Evolutionary conservation across 1,140 invertebrate species (phyloP).

Genomic region (Aphaenogaster rudis): DNA sequence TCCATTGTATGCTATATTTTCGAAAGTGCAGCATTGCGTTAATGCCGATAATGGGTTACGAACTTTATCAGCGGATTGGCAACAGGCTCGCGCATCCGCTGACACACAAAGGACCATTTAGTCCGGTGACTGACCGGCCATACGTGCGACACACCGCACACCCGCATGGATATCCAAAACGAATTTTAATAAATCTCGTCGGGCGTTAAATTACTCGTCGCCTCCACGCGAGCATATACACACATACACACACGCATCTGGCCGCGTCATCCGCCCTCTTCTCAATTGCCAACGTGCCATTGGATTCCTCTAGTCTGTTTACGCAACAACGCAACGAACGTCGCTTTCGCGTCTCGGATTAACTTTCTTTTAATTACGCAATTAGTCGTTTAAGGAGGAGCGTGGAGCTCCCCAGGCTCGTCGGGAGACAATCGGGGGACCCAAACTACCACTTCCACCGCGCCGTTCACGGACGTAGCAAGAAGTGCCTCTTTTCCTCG

Average conservation of each 20-base stretch:
- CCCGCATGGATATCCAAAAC: slow-evolving; percentile 66
- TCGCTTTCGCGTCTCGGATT: slow-evolving; percentile 58
- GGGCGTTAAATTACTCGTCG: slow-evolving; percentile 79
- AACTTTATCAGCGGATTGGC: slow-evolving; percentile 61
- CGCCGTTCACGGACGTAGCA: slow-evolving; percentile 10
- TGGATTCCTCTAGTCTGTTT: slow-evolving; percentile 53
- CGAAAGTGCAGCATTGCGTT: slow-evolving; percentile 64
- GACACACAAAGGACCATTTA: slow-evolving; percentile 72
- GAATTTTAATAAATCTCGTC: slow-evolving; percentile 81
- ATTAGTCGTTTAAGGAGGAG: slow-evolving; percentile 58
- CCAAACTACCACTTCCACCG: background rate
- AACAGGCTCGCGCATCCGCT: slow-evolving; percentile 40
- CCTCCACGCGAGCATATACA: background rate
- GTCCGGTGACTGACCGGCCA: slow-evolving; percentile 42
- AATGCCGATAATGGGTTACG: slow-evolving; percentile 62
- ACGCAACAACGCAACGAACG: slow-evolving; percentile 40
- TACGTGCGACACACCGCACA: slow-evolving; percentile 27
- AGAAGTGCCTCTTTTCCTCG: slow-evolving; percentile 17
- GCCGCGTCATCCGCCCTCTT: slow-evolving; percentile 2
- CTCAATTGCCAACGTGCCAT: slow-evolving; percentile 38
- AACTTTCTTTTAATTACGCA: slow-evolving; percentile 75
- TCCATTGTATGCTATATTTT: slow-evolving; percentile 60
- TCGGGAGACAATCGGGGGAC: slow-evolving; percentile 4
- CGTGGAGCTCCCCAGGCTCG: background rate
- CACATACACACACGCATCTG: background rate